Conservation (phyloP, 2,888 invertebrate species). For the Blera fallax region DNA sequence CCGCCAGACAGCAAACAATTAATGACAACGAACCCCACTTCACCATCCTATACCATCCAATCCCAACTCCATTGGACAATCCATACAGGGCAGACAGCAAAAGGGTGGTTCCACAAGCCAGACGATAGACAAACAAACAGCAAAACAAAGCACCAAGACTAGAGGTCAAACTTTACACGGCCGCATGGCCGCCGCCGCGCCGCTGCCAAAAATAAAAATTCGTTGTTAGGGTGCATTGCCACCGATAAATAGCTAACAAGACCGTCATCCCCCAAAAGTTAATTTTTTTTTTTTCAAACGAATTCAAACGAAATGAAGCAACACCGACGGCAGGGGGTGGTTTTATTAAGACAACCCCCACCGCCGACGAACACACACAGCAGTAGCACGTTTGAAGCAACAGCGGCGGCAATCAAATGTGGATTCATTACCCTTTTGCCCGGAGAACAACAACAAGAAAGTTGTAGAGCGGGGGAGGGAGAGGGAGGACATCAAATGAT, state of each 20-base stretch:
- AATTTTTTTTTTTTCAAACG: too few species aligned
- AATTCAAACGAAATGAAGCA: too few species aligned
- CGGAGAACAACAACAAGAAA: too few species aligned
- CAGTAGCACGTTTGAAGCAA: background rate
- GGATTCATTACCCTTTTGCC: background rate
- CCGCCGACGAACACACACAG: too few species aligned
- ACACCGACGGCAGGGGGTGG: background rate
- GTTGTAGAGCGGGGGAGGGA: too few species aligned
- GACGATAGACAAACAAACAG: background rate
- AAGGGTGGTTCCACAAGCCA: background rate
- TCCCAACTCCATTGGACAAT: background rate
- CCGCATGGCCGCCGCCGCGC: too few species aligned
- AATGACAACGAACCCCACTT: background rate
- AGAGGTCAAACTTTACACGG: too few species aligned
- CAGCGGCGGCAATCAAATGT: background rate
- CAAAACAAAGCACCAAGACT: background rate
- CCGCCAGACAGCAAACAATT: background rate
- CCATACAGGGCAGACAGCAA: too few species aligned
- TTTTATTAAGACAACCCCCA: background rate
- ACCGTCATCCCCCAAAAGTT: background rate
- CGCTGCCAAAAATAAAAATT: too few species aligned
- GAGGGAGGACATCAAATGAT: background rate
- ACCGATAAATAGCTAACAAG: background rate
- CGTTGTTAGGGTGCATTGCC: background rate
- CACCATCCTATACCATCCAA: background rate